Evolutionary conservation across 2,888 invertebrate genomes (phyloP), one percentile per base, ranked within the genome.

Genomic region (Xestia c-nigrum): DNA sequence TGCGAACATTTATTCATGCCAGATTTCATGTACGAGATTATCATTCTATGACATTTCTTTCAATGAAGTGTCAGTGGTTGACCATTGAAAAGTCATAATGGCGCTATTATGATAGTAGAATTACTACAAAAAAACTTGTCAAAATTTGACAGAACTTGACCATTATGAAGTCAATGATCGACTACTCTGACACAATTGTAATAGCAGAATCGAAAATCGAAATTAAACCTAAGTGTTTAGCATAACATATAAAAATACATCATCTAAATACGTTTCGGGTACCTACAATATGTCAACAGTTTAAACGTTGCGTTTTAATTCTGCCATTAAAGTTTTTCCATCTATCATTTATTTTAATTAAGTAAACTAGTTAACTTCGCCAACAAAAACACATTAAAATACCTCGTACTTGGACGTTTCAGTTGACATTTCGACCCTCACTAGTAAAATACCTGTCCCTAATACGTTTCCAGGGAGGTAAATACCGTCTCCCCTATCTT

Each of bases 401-500:
- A 71, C 68, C 70, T 61, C 40, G 66, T 72, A 66, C 57, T 59
- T 57, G 73, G 71, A 72, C 52, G 31, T 76, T 76, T 80, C 64
- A 21, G 68, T 74, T 76, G 77, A 72, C 77, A 80, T 84, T 70
- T 67, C 65, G 46, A 84, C 81, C 84, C 74, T 66, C 40, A 63
- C 72, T 40, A 70, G 75, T 75, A 80, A 59, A 83, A 67, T 84
- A 68, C 73, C 57, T 57, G 55, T 3, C 76, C 76, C 40, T 84
- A 76, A 80, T 80, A 85, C 66, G 69, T 83, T 85, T 63, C 16
- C 64, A 65, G 67, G 55, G 59, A 76, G 72, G 80, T 75, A 76
- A 75, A 81, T 79, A 72, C 69, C 31, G 63, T 69, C 72, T 69
- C 75, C 68, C 65, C 69, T 82, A 70, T 85, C 76, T 83, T 85